These are phyloP conservation scores for Tauraco hartlaubi DNA, from an alignment of 2,797 vertebrate genomes.

Conservation along the genomic window DNA sequence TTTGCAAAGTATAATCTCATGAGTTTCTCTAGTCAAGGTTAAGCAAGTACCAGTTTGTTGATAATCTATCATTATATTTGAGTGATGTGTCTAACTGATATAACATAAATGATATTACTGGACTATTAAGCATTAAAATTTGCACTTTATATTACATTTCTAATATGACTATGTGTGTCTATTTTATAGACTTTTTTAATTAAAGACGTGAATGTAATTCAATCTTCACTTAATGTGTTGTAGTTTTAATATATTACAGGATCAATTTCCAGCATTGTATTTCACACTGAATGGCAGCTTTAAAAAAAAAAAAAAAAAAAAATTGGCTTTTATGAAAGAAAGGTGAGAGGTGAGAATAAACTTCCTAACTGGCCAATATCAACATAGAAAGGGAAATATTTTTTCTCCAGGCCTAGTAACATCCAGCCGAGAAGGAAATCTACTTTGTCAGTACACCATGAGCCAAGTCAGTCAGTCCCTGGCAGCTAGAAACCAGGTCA, in stretches of 20 bases:
- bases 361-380: not conserved
- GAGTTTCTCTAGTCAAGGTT: not conserved
- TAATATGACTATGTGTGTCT: not conserved
- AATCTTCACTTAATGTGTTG: not conserved
- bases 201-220: not conserved
- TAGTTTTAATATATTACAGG: not conserved
- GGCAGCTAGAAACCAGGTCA: slow-evolving; percentile 23
- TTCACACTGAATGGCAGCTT: not conserved
- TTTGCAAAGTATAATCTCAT: not conserved
- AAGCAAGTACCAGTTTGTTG: not conserved
- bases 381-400: not conserved
- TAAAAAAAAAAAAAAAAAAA: not conserved
- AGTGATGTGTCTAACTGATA: not conserved
- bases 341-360: not conserved
- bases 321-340: not conserved
- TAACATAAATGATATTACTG: not conserved
- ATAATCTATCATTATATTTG: not conserved
- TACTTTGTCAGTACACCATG: not conserved
- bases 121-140: not conserved
- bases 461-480: not conserved
- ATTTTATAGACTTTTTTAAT: not conserved
- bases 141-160: not conserved
- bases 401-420: not conserved
- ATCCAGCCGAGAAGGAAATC: slow-evolving; percentile 23
- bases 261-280: not conserved